Evolutionary conservation across 1,140 invertebrate species (phyloP), one percentile per base, ranked within the genome.

Genomic region (Leguminivora glycinivorella): DNA sequence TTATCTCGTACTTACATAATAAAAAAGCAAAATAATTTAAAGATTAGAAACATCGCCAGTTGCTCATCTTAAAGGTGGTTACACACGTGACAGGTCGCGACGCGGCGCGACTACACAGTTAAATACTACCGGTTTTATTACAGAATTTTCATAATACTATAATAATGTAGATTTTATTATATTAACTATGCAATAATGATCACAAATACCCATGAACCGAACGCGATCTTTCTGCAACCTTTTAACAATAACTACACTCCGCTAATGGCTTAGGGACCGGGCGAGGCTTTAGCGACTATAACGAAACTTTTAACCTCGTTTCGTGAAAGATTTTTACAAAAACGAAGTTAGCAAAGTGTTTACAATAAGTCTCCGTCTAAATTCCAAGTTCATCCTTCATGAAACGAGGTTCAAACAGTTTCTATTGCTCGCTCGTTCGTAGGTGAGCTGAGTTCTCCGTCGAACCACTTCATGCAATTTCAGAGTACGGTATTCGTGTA

Each of bases 171-270:
- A 78, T 82, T 85, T 81, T 81, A 79, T 83, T 82, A 79, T 83
- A 85, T 81, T 79, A 87, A 84, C 83, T 88, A 88, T 88, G 84
- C 81, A 87, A 82, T 83, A 80, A 88, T 83, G 85, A 87, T 88
- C 87, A 90, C 87, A 87, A 78, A 84, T 83, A 84, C 83, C 85
- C 82, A 84, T 83, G 77, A 83, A 84, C 80, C 86, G 77, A 83
- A 89, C 85, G 84, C 84, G 79, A 83, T 82, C 83, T 78, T 77
- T 77, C 81, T 74, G 75, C 83, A 76, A 80, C 77, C 74, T 76
- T 69, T 78, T 84, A 88, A 87, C 83, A 79, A 79, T 72, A 83
- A 83, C 85, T 88, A 86, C 81, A 71, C 81, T 80, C 83, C 77
- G 75, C 78, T 84, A 84, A 72, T 56, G 56, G 56, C 56, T 63